These are phyloP conservation scores for Chrysopilus asiliformis DNA, from an alignment of 2,888 invertebrate genomes.

Conservation along the genomic window DNA sequence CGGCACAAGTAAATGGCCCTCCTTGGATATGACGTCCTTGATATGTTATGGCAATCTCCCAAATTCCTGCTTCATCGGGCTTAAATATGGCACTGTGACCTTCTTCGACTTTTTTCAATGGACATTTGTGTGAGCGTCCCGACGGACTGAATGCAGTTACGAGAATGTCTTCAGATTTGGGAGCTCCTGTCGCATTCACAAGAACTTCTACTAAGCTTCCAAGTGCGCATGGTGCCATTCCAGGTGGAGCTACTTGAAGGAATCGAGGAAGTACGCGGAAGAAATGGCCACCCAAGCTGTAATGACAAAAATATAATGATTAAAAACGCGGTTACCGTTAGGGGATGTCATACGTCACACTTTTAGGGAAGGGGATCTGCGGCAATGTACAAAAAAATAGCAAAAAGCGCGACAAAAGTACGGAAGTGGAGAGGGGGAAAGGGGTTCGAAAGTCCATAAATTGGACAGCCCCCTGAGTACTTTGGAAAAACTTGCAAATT, in stretches of 20 bases:
- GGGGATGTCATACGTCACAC: neutral
- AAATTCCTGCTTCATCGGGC: conserved; percentile 93
- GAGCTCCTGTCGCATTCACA: conserved; percentile 72
- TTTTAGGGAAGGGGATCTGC: neutral
- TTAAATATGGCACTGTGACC: conserved; percentile 93
- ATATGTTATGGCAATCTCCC: conserved; percentile 92
- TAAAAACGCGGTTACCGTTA: neutral
- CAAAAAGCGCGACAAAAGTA: no score
- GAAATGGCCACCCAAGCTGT: conserved; percentile 54
- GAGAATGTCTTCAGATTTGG: conserved; percentile 67
- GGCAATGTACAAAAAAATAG: no score
- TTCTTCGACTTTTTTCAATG: conserved; percentile 73
- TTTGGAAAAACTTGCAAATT: no score
- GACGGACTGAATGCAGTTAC: conserved; percentile 89
- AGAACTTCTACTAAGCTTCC: conserved; percentile 92
- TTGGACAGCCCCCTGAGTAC: no score
- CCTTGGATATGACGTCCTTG: conserved; percentile 92
- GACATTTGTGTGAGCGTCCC: conserved; percentile 67
- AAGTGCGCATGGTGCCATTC: conserved; percentile 89
- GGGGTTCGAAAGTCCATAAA: no score
- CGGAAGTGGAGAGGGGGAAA: no score
- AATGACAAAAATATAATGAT: conserved; percentile 8
- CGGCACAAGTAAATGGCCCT: conserved; percentile 91
- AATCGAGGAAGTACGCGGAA: conserved; percentile 79
- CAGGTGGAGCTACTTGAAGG: conserved; percentile 76